These are phyloP conservation scores for Hyphantria cunea DNA, from an alignment of 1,140 invertebrate genomes.

Conservation along the genomic window DNA sequence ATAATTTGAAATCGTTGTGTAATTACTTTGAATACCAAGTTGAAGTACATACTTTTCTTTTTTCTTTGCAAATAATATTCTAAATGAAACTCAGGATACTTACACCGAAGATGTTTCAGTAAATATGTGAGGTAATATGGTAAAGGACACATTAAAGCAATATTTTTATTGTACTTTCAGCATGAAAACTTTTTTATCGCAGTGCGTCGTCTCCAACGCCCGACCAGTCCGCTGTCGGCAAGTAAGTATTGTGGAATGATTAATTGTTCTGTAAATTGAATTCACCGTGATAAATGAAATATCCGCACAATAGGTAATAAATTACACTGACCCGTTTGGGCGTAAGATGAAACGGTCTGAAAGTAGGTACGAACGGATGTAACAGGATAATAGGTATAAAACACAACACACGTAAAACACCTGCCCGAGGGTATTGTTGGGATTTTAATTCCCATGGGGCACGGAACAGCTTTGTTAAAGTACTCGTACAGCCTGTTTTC, in stretches of 20 bases:
- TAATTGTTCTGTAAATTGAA: conserved; percentile 80
- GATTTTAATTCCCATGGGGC: conserved; percentile 46
- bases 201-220: no score
- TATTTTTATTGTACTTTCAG: conserved; percentile 30
- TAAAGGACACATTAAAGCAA: conserved; percentile 21
- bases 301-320: conserved; percentile 80
- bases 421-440: conserved; percentile 53
- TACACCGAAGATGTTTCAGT: conserved; percentile 1
- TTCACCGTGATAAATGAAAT: conserved; percentile 80
- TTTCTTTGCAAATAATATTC: no score
- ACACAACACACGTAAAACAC: conserved; percentile 62
- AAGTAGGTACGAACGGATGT: conserved; percentile 60
- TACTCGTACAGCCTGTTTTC: conserved; percentile 14
- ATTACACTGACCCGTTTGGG: conserved; percentile 74
- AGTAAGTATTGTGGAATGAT: conserved; percentile 77
- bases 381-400: conserved; percentile 59
- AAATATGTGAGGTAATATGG: conserved; percentile 8
- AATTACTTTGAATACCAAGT: conserved; percentile 28
- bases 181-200: conserved; percentile 34
- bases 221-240: conserved; percentile 68
- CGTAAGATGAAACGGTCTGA: conserved; percentile 74
- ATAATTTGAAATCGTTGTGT: conserved; percentile 27
- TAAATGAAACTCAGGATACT: neutral
- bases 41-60: no score
- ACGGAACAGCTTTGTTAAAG: conserved; percentile 24